These are phyloP conservation scores for Chlamydotis undulata DNA, from an alignment of 2,113 vertebrate genomes.

Conservation along the genomic window DNA sequence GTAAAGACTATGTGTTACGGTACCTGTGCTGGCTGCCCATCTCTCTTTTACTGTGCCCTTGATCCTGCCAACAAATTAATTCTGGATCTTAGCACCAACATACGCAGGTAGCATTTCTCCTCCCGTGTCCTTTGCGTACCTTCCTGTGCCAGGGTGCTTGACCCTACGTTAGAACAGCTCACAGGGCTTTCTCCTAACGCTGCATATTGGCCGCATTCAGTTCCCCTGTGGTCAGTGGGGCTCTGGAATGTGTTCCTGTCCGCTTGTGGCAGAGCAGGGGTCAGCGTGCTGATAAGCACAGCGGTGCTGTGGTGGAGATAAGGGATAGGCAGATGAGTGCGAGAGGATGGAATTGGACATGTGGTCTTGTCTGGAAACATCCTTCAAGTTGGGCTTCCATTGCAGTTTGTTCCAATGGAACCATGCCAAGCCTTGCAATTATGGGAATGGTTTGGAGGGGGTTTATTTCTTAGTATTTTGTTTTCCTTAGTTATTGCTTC, in stretches of 20 bases:
- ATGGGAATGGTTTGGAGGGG: accelerated
- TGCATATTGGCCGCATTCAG: accelerated
- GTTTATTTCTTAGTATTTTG: neutral
- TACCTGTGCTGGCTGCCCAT: neutral
- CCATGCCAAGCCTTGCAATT: neutral
- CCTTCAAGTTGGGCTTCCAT: neutral
- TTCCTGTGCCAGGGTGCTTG: neutral
- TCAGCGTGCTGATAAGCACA: neutral
- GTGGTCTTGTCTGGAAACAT: neutral
- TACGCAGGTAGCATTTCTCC: neutral
- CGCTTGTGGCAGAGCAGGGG: neutral
- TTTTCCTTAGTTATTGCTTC: conserved; percentile 17
- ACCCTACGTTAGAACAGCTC: accelerated
- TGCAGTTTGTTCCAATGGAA: neutral
- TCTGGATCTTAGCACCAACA: neutral
- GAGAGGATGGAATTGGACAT: neutral
- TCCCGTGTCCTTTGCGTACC: neutral
- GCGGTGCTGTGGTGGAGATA: neutral
- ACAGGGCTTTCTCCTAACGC: neutral
- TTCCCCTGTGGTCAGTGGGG: neutral
- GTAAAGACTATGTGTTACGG: neutral
- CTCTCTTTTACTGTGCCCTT: neutral
- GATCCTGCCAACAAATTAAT: neutral
- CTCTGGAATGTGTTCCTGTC: neutral
- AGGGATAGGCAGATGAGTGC: neutral